Percentiles rank a stretch among this genome's conserved stretches.
phyloP scores from a whole-genome alignment of 2,797 vertebrate species.

The Microtus obscurus region DNA sequence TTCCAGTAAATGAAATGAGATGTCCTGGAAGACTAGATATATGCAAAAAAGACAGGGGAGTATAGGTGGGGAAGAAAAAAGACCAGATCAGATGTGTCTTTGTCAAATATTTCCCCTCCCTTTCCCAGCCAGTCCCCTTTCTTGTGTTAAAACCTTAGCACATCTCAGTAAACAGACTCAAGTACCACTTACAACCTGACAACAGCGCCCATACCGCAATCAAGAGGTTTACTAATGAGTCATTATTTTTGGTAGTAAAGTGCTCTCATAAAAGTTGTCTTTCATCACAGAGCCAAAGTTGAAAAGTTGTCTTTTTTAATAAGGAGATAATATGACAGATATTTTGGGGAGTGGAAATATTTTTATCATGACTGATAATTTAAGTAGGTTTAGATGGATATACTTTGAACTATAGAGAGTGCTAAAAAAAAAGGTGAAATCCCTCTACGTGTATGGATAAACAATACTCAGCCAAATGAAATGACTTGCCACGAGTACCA shows the following conservation, averaged over 20 bases:
- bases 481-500: background rate
- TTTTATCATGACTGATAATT: background rate
- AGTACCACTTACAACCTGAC: background rate
- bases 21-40: background rate
- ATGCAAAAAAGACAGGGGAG: background rate
- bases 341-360: conserved; percentile 24
- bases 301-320: background rate
- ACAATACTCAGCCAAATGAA: background rate
- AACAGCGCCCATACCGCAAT: background rate
- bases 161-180: conserved; percentile 8
- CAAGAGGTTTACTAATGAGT: conserved; percentile 16
- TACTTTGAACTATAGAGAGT: background rate
- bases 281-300: background rate
- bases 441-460: background rate
- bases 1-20: background rate
- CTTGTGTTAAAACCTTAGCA: background rate
- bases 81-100: background rate
- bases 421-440: background rate
- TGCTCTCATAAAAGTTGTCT: background rate
- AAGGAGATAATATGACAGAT: background rate
- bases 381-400: background rate
- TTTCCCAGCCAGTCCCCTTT: background rate
- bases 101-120: background rate
- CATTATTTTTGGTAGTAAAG: conserved; percentile 27
- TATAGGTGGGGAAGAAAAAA: background rate